Conservation (phyloP, 2,113 vertebrate species). For the Tragulus kanchil region DNA sequence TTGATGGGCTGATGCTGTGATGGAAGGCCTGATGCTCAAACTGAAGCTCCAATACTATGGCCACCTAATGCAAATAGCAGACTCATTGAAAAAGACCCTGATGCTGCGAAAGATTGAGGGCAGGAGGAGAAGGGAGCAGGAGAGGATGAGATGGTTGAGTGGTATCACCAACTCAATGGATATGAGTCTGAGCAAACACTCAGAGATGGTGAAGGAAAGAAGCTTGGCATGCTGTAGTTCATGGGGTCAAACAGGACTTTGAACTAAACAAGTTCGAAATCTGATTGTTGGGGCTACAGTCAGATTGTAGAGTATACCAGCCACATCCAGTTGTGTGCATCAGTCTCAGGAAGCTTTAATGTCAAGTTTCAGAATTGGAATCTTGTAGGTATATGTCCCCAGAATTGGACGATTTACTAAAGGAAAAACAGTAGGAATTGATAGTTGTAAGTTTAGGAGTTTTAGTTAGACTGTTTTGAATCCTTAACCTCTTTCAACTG, state of each 20-base stretch:
- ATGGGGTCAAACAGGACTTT: background rate
- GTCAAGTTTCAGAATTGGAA: background rate
- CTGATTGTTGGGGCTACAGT: background rate
- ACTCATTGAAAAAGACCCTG: background rate
- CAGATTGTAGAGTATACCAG: background rate
- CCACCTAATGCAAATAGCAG: background rate
- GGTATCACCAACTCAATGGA: background rate
- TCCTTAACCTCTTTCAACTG: background rate
- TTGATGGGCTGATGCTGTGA: no score
- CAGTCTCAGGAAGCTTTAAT: background rate
- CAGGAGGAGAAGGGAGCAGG: background rate
- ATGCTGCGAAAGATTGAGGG: background rate
- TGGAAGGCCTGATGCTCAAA: background rate
- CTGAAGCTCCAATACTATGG: background rate
- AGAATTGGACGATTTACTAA: background rate
- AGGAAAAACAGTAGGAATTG: background rate
- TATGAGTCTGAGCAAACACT: background rate
- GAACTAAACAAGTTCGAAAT: background rate
- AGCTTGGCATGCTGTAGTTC: background rate
- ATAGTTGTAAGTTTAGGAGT: background rate
- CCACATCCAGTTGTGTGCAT: background rate
- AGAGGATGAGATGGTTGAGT: background rate
- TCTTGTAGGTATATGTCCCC: background rate
- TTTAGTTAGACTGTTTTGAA: conserved; percentile 21
- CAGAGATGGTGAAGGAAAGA: background rate